phyloP scores from a whole-genome alignment of 2,113 vertebrate species.

The Pluvianellus socialis region DNA sequence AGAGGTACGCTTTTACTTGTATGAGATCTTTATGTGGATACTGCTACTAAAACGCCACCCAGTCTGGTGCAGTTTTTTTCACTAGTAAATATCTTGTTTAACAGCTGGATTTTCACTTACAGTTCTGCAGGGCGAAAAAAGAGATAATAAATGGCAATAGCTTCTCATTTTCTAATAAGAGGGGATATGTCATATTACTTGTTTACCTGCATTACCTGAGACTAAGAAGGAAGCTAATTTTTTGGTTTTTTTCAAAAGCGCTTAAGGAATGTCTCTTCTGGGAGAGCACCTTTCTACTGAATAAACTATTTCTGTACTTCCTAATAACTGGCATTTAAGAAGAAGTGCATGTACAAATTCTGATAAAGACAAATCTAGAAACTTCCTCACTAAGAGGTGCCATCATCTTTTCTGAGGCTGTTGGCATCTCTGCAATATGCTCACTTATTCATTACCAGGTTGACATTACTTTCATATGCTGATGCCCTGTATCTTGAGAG shows the following conservation, averaged over 20 bases:
- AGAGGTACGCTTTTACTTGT: not conserved
- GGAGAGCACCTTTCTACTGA: not conserved
- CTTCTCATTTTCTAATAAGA: not conserved
- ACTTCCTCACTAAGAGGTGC: not conserved
- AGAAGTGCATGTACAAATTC: not conserved
- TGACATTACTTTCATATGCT: not conserved
- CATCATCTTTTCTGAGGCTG: not conserved
- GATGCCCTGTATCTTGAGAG: not conserved
- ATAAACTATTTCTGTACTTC: not conserved
- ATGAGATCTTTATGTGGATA: not conserved
- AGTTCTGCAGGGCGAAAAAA: not conserved
- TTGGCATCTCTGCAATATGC: not conserved
- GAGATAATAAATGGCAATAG: not conserved
- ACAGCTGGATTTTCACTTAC: not conserved
- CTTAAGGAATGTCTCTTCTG: not conserved
- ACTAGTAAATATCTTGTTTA: not conserved
- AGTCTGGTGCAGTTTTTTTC: not conserved
- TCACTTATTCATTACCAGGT: not conserved
- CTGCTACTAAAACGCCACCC: not conserved
- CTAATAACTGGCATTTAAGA: not conserved
- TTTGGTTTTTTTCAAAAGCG: not conserved
- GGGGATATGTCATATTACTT: not conserved
- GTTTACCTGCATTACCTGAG: not conserved
- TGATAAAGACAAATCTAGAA: not conserved
- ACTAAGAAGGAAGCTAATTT: not conserved